Base-by-base conservation (phyloP, 2,113 vertebrate species). In the Spermophilus dauricus region DNA sequence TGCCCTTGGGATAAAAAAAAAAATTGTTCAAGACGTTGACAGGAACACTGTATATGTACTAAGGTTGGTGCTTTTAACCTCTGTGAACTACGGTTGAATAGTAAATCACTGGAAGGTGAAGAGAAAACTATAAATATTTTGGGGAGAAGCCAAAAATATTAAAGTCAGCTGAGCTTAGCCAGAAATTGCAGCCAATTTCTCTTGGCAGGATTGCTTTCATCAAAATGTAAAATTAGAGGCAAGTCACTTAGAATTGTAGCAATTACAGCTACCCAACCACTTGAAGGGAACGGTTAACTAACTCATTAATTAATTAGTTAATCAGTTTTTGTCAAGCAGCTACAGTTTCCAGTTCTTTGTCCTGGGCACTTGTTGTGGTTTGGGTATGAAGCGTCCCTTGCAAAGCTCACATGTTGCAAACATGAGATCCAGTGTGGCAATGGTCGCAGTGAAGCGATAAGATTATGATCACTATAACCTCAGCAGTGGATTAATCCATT, bases 81-180 rank as follows among this genome's bases (percentile, higher is more conserved):
- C 89, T 34, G 8, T 78, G 75, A 95, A 93, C 89, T 34, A 37
- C n/a, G 37, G 78, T 67, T 86, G 89, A 93, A 94, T 82, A 89
- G 39, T 58, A 95, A 97, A 95, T 96, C 92, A 95, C 80, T 89
- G 45, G 45, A 89, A 86, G 80, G 76, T 95, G 89, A 90, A 95
- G 90, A 90, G 91, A 91, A 93, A 96, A 77, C 75, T 93, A 61
- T 91, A 96, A 96, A 96, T 96, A 97, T 90, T 95, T 97, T 26
- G 69, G 80, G 75, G n/a, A 1, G 87, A 92, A 95, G 89, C 92
- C 95, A 97, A 96, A 94, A 95, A 81, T 95, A 95, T 96, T 91
- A 97, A 97, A 97, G 83, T 34, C 93, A 87, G 80, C 73, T 96
- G 81, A 93, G 48, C 67, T 87, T 91, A 86, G 95, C 81, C 81